Base-by-base conservation (phyloP, 1,140 invertebrate species). In the Micrasema longulum region DNA sequence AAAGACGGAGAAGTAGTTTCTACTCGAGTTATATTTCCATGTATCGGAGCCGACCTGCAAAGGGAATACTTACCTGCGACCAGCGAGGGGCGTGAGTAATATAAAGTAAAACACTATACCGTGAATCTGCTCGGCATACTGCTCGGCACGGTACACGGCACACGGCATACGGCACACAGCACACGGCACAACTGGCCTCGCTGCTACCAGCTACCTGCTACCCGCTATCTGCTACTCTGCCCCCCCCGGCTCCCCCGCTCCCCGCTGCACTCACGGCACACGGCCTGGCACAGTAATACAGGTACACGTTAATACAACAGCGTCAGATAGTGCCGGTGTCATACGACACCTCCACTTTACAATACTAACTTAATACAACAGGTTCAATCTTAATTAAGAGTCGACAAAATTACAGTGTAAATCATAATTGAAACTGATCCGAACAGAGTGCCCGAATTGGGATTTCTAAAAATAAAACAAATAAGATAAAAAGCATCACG, bases 261-360 rank as follows among this genome's bases (percentile, higher is more conserved):
- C 52, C 18, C 18, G 38, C 41, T 16, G 31, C 14, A 16, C 64
- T 38, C 73, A 68, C 73, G 50, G 68, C 69, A 62, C 68, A 36
- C 73, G 52, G 73, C 73, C 73, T 74, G 73, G 57, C 73, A 74
- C 73, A 74, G 72, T 60, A 60, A 60, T 60, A 60, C 55, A 60
- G 52, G 36, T 14, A 60, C 55, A 60, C 41, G 55, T 60, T 60
- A 60, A 60, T 48, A 48, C 18, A n/a, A n/a, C n/a, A 18, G 18
- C 7, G 16, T 14, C 18, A 48, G 11, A 2, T 20, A 48, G 20
- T 18, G 14, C 26, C 3, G 26, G 26, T 31, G 26, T 7, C 2
- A 7, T 31, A 47, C n/a, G 10, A 5, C 43, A 4, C 43, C 16
- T n/a, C 11, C 2, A n/a, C 52, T 55, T 55, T 55, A 55, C 52